Base-by-base conservation (phyloP, 2,113 vertebrate genomes). In the Ibidorhyncha struthersii region DNA sequence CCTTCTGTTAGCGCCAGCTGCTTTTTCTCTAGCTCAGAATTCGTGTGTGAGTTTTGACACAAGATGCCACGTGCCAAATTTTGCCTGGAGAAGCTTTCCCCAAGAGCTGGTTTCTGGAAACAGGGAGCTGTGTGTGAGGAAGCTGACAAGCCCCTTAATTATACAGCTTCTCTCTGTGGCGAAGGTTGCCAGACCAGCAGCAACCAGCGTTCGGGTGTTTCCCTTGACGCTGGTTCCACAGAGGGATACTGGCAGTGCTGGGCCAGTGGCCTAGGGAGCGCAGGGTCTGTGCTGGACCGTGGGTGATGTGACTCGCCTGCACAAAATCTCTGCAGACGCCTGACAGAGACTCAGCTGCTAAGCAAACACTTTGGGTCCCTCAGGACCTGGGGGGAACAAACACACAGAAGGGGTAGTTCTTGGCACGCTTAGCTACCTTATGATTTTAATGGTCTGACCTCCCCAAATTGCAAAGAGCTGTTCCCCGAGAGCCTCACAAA, bases 11-110 rank as follows among this genome's bases (percentile, higher is more conserved):
- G 30, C 3, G 2, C 58, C 16, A 27, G n/a, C 47, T 83, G 59
- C 53, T 56, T 32, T 27, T 45, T 9, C 32, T 53, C 40, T 16
- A 36, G 80, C 73, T 43, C 3, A 1, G 40, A 49, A 53, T 29
- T 49, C 13, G 8, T 7, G 52, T 12, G 23, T 0, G 8, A 22
- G 30, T 45, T 82, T 56, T 65, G 50, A 76, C 13, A 6, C 8
- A 14, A 40, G 38, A 4, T 43, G n/a, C 32, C 32, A 34, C 0
- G 1, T 53, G 41, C 55, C 16, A 12, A 0, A 2, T 65, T 70
- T 45, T 71, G 29, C 58, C 13, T 61, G 20, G 9, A 61, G 45
- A 5, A 52, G 30, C 40, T 63, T 73, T 45, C 11, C 49, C 41
- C 10, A 34, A 10, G 34, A 61, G 47, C n/a, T 63, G 38, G 10